Evolutionary conservation across 2,888 invertebrate genomes (phyloP).

Genomic region (Hypselothyrea guttata): DNA sequence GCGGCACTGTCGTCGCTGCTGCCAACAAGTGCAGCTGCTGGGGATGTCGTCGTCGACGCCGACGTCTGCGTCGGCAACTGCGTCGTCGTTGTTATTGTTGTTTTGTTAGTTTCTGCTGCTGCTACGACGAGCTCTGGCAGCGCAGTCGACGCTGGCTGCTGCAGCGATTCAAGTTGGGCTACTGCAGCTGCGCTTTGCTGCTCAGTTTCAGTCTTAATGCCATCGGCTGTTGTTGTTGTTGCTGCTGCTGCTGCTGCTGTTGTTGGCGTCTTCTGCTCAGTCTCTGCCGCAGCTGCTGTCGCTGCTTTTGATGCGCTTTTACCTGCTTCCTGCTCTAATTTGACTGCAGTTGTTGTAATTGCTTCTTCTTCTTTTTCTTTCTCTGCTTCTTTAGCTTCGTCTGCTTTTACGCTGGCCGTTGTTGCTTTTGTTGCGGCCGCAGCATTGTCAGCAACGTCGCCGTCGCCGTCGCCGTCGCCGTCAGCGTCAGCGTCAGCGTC

Average conservation of each 20-base stretch:
- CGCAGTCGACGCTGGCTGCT: slow-evolving; percentile 16
- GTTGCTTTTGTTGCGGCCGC: slow-evolving; percentile 12
- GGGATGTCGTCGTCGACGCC: slow-evolving; percentile 28
- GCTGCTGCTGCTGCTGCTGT: slow-evolving; percentile 6
- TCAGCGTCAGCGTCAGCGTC: slow-evolving; percentile 7
- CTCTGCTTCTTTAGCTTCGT: slow-evolving; percentile 7
- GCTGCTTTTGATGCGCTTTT: slow-evolving; percentile 29
- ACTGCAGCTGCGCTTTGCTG: slow-evolving; percentile 26
- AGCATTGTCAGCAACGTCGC: slow-evolving; percentile 20
- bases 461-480: slow-evolving; percentile 12
- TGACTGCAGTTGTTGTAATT: slow-evolving; percentile 24
- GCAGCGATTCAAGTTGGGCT: slow-evolving; percentile 34
- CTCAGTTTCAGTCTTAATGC: slow-evolving; percentile 45
- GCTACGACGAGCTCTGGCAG: slow-evolving; percentile 3
- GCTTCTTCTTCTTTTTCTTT: slow-evolving; percentile 1
- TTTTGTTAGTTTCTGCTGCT: slow-evolving; percentile 13
- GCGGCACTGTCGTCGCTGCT: slow-evolving; percentile 30
- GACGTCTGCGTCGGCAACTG: slow-evolving; percentile 17
- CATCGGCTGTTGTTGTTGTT: slow-evolving; percentile 20
- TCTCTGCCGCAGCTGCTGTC: slow-evolving; percentile 13
- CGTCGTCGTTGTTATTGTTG: slow-evolving; percentile 19
- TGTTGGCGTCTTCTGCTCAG: too few relatives aligned
- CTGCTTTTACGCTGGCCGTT: slow-evolving; percentile 10
- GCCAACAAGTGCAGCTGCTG: slow-evolving; percentile 65
- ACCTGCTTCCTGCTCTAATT: slow-evolving; percentile 48